Conservation (phyloP, 1,140 invertebrate species). For the Rhyacophila brunnea region DNA sequence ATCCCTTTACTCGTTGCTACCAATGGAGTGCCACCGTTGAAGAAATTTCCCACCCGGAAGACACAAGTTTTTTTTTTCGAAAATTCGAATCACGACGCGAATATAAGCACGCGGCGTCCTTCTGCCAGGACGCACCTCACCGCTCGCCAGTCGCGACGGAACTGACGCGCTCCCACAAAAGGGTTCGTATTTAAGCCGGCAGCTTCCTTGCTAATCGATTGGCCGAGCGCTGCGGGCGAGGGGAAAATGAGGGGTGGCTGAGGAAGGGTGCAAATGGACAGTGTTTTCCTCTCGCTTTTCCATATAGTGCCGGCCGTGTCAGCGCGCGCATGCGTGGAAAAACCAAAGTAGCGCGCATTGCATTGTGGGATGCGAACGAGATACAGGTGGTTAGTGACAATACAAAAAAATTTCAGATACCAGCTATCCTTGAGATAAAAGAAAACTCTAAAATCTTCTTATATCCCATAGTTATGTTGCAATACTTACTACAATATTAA, state of each 20-base stretch:
- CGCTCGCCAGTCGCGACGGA: constrained; percentile 27
- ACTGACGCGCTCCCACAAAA: constrained; percentile 31
- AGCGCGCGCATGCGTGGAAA: background rate
- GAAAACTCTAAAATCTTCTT: no score
- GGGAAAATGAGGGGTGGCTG: background rate
- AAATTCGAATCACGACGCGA: background rate
- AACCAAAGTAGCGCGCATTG: no score
- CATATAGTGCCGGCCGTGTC: background rate
- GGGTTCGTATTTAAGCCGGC: constrained; percentile 34
- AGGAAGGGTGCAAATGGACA: constrained; percentile 11
- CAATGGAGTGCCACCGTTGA: background rate
- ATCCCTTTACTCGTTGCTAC: constrained; percentile 10
- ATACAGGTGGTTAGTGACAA: constrained; percentile 33
- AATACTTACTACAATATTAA: no score
- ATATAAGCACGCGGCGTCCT: constrained; percentile 10
- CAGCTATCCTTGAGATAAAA: no score
- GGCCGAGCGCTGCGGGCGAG: constrained; percentile 19
- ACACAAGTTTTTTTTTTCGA: constrained; percentile 7
- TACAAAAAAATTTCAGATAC: no score
- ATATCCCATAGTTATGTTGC: no score
- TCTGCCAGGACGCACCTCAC: constrained; percentile 14
- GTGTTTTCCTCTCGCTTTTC: constrained; percentile 2
- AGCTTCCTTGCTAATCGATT: constrained; percentile 33
- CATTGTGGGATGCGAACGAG: constrained; percentile 1
- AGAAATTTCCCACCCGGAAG: constrained; percentile 7